Conservation (phyloP, 2,797 vertebrate genomes). For the Enteromius paludinosus region DNA sequence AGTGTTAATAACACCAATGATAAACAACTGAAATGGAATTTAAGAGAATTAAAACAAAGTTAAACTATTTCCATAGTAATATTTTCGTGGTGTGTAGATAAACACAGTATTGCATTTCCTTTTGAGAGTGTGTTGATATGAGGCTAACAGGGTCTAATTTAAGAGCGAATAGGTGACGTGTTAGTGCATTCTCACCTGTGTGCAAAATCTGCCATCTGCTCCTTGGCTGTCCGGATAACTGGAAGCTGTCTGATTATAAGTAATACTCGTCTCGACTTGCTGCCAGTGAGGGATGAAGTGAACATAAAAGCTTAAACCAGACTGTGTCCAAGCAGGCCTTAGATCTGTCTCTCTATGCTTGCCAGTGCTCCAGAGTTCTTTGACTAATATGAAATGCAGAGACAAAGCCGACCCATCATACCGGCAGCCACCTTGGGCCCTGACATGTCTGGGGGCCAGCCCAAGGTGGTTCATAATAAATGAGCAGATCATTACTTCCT, state of each 20-base stretch:
- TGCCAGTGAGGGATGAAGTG: constrained; percentile 47
- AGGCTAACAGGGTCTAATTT: constrained; percentile 46
- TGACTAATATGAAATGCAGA: constrained; percentile 36
- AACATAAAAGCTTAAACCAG: constrained; percentile 52
- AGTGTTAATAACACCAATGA: neutral
- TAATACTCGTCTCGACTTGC: constrained; percentile 49
- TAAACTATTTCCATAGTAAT: neutral
- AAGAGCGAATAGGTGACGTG: constrained; percentile 49
- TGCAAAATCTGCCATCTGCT: constrained; percentile 31
- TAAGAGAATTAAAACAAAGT: neutral
- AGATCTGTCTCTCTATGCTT: constrained; percentile 26
- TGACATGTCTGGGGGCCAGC: neutral
- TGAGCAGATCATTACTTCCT: neutral
- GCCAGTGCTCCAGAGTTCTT: constrained; percentile 21
- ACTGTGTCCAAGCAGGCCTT: constrained; percentile 41
- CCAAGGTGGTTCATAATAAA: neutral
- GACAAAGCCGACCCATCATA: neutral
- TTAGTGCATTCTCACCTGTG: constrained; percentile 45
- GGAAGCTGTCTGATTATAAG: constrained; percentile 46
- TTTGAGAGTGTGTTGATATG: constrained; percentile 6
- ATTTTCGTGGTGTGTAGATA: neutral
- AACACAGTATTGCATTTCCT: neutral
- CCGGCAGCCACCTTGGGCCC: neutral
- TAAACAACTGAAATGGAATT: neutral
- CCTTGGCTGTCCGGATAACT: constrained; percentile 35